Evolutionary conservation across 2,888 invertebrate species (phyloP), one percentile per base, ranked within the genome.

Genomic region (Ceraclea dissimilis): DNA sequence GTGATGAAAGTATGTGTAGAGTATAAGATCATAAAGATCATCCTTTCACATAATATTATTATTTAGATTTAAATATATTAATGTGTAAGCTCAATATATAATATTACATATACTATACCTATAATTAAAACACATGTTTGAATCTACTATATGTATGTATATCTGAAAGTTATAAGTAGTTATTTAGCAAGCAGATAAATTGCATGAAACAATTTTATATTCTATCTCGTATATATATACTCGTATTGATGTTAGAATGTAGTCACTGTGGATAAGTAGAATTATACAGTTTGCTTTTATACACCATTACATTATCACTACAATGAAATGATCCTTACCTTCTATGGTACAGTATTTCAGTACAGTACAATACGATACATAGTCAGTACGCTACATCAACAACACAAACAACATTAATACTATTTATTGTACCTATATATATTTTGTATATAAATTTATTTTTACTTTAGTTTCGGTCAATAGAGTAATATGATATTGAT

Each of bases 161-260:
- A 31, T 31, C 31, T 31, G 31, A 31, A 55, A 47, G 50, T 58
- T 51, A 48, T 59, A 57, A 52, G 57, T 61, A 59, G 56, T 31
- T 22, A 31, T 50, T 56, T 61, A 61, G 61, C 34, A 50, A 21
- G 55, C 57, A 52, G 60, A 52, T 56, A 48, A 51, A 19, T 17
- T 60, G 61, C 58, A 61, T 61, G 61, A 60, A 57, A 56, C 59
- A 59, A 58, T 59, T 61, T 61, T 60, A 60, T 61, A 61, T 58
- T 50, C 56, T 56, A 60, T 61, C 8, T n/a, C n/a, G n/a, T n/a
- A n/a, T n/a, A 31, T 31, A 31, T 11, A 6, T 31, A 31, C 31
- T 11, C 11, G 54, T 60, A 61, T 61, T 52, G 61, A 58, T 61
- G 61, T 61, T 61, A 61, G 59, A 39, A 49, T 34, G 57, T 61